Evolutionary conservation across 2,113 vertebrate species (phyloP).

Genomic region (Fregetta grallaria): DNA sequence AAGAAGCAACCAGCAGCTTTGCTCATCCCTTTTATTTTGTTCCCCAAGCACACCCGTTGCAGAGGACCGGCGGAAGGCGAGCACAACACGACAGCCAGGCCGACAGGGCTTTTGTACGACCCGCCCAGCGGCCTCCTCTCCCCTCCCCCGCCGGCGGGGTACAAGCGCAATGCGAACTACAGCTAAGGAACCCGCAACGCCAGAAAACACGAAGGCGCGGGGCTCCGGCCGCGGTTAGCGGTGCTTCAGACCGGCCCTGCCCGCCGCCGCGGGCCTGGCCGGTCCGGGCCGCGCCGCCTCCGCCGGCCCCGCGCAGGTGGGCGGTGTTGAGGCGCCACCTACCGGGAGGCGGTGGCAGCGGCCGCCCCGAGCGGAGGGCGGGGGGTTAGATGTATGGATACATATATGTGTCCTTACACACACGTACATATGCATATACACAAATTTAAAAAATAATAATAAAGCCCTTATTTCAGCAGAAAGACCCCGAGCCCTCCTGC

Average conservation of each 20-base stretch:
- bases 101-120: background rate
- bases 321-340: constrained; percentile 80
- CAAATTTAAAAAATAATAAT: accelerated
- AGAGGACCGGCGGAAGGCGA: accelerated
- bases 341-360: constrained; percentile 23
- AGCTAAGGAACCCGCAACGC: background rate
- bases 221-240: accelerated
- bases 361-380: background rate
- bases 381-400: background rate
- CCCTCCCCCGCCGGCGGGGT: background rate
- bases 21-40: background rate
- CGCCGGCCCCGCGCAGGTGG: constrained; percentile 26
- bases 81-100: background rate
- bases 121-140: background rate
- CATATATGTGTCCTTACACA: background rate
- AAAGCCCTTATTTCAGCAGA: background rate
- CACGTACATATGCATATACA: accelerated
- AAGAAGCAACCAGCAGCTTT: background rate
- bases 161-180: background rate
- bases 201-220: background rate
- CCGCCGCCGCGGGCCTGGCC: background rate
- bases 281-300: background rate
- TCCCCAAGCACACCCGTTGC: background rate
- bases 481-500: background rate
- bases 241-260: accelerated